Base-by-base conservation (phyloP, 2,113 vertebrate genomes). In the Syngnathoides biaculeatus region DNA sequence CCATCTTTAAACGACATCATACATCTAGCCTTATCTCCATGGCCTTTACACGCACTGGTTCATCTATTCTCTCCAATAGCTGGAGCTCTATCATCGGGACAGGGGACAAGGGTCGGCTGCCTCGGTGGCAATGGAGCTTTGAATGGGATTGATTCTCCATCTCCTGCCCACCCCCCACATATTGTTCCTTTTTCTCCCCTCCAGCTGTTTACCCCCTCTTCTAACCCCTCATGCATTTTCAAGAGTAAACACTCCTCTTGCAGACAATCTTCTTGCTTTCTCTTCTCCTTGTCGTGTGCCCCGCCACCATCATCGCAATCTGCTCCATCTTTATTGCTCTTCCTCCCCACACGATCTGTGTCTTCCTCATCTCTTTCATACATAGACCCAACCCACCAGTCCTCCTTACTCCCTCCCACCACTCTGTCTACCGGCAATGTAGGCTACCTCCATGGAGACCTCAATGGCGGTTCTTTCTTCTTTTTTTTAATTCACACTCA, bases 381-480 rank as follows among this genome's bases (percentile, higher is more conserved):
- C 79, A 70, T 68, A 76, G 24, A 62, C 58, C 61, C 71, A 68
- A 35, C 50, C 30, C 27, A 52, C 40, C 63, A 61, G 38, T 50
- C 48, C 5, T 40, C 55, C 67, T 13, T 45, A 4, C 47, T 68
- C 19, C 63, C 53, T 68, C 48, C 79, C 82, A 75, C 75, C 82
- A 73, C 76, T 76, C 78, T 77, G 86, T 88, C 87, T 88, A 81
- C 79, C 71, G 84, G 80, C 80, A 90, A 88, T 90, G 82, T 91
- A 90, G 87, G 89, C 87, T 90, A 90, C 88, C 84, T 85, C 88
- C 89, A 72, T 86, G 65, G 89, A 91, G 89, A 89, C 87, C 56
- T 53, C 70, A 81, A 79, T 82, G 75, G 81, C 85, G 14, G 70
- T 67, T 83, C 22, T 52, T 52, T 30, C 35, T 35, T 14, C 5